phyloP scores from a whole-genome alignment of 2,113 vertebrate genomes.

The Ailuropoda melanoleuca region DNA sequence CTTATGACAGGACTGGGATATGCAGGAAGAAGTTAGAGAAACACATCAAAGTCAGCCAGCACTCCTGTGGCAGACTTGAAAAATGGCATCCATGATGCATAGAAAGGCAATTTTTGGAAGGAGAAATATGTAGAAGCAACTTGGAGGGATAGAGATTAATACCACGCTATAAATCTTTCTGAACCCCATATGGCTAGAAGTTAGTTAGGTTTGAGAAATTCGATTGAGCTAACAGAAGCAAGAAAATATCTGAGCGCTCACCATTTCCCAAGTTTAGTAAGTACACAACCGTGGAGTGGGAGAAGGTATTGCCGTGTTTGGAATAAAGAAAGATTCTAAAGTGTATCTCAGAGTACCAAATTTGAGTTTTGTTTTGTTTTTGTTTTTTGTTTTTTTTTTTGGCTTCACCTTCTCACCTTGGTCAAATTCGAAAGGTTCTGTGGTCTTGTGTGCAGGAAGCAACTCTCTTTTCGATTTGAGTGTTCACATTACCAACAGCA shows the following conservation, averaged over 20 bases:
- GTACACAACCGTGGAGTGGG: fast-evolving
- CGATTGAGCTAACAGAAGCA: fast-evolving
- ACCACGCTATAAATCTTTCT: not conserved
- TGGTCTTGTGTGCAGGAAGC: not conserved
- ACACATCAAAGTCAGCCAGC: too few relatives aligned
- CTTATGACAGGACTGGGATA: not conserved
- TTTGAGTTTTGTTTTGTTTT: not conserved
- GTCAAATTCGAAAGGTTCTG: not conserved
- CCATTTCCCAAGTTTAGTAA: not conserved
- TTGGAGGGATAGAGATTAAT: not conserved
- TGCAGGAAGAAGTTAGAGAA: not conserved
- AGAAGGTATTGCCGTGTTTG: not conserved
- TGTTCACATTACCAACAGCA: not conserved
- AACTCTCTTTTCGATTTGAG: not conserved
- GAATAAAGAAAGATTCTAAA: not conserved
- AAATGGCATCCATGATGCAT: not conserved
- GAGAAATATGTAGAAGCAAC: fast-evolving
- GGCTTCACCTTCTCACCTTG: not conserved
- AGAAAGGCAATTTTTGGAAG: not conserved
- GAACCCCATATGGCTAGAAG: not conserved
- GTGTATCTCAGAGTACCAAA: not conserved
- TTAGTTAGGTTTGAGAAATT: not conserved
- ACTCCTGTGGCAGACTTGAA: not conserved
- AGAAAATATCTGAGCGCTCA: not conserved
- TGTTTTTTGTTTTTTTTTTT: not conserved